Conservation (phyloP, 2,888 invertebrate genomes). For the Caprella mutica region DNA sequence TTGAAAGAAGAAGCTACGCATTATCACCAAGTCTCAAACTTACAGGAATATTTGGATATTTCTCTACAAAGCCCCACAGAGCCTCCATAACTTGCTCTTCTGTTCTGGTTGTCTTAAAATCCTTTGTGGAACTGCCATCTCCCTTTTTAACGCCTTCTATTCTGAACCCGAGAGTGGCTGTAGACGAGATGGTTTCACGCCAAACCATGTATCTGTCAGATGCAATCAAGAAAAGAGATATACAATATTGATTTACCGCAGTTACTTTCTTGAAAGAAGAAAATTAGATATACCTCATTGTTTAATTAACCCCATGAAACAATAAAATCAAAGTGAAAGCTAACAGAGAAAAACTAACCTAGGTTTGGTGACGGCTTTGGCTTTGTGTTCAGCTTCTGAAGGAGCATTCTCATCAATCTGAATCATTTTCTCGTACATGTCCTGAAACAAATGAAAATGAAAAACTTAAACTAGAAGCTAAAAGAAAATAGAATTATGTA, state of each 20-base stretch:
- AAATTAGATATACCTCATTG: no score
- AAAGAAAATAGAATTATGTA: no score
- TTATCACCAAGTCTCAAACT: no score
- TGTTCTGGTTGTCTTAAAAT: conserved; percentile 86
- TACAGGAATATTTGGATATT: conserved; percentile 66
- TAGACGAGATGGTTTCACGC: conserved; percentile 93
- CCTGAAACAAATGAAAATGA: conserved; percentile 50
- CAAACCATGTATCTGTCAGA: conserved; percentile 66
- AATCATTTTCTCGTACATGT: conserved; percentile 97
- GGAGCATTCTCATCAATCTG: conserved; percentile 83
- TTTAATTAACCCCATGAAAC: no score
- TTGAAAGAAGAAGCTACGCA: no score
- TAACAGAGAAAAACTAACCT: conserved; percentile 45
- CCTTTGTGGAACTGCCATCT: conserved; percentile 82
- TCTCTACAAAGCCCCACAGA: conserved; percentile 66
- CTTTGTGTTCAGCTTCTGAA: conserved; percentile 72
- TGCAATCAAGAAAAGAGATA: neutral
- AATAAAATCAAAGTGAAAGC: neutral
- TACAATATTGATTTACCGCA: neutral
- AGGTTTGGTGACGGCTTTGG: conserved; percentile 87
- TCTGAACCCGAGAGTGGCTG: conserved; percentile 89
- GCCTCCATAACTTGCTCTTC: conserved; percentile 63
- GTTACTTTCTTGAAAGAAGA: neutral
- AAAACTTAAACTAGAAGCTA: no score
- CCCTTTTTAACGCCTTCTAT: conserved; percentile 78